phyloP scores from a whole-genome alignment of 1,140 invertebrate genomes.

The Heliothis subflexa region DNA sequence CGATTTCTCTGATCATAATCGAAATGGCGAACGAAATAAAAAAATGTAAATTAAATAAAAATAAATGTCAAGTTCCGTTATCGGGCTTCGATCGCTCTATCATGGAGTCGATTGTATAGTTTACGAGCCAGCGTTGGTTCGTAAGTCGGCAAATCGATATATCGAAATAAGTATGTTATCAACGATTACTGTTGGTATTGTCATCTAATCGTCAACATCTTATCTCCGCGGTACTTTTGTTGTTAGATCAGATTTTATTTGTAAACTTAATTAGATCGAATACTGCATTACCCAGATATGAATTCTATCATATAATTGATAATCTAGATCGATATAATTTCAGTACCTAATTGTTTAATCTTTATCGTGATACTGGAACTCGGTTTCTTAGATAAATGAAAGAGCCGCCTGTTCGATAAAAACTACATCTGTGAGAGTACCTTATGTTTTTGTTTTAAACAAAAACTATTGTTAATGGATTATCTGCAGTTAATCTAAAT shows the following conservation, averaged over 20 bases:
- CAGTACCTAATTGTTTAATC: constrained; percentile 48
- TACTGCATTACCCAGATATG: constrained; percentile 44
- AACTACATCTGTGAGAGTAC: constrained; percentile 1
- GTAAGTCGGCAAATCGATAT: constrained; percentile 34
- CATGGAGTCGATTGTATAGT: constrained; percentile 20
- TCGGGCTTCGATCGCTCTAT: not conserved
- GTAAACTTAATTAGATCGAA: constrained; percentile 55
- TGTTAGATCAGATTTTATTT: constrained; percentile 51
- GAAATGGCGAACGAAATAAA: constrained; percentile 35
- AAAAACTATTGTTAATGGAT: constrained; percentile 45
- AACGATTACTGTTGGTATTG: constrained; percentile 36
- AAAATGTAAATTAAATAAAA: constrained; percentile 45
- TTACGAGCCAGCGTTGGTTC: not conserved
- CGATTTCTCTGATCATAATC: constrained; percentile 23
- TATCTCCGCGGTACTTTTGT: constrained; percentile 43
- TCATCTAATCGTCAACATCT: constrained; percentile 47
- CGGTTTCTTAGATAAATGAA: constrained; percentile 19
- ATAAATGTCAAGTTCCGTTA: constrained; percentile 33
- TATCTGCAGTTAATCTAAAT: constrained; percentile 42
- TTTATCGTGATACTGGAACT: constrained; percentile 7
- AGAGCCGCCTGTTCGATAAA: constrained; percentile 20
- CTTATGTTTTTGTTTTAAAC: constrained; percentile 10
- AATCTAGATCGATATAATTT: constrained; percentile 23
- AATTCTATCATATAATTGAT: constrained; percentile 17
- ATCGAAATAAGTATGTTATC: constrained; percentile 32